phyloP scores from a whole-genome alignment of 2,113 vertebrate genomes.

The Dipodomys ordii region DNA sequence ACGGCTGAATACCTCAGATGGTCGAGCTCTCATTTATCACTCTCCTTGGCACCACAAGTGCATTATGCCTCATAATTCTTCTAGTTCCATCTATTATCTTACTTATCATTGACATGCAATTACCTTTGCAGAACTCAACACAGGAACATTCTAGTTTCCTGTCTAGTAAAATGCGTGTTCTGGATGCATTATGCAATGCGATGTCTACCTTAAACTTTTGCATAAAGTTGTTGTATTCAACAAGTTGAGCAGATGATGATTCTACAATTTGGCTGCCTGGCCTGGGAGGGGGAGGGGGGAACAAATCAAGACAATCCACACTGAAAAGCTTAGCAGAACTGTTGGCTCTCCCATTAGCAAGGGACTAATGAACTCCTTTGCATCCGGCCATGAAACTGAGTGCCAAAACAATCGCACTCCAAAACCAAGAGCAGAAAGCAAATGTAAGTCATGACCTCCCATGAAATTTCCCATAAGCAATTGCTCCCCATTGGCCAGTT shows the following conservation, averaged over 20 bases:
- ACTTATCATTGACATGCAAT: slow-evolving; percentile 58
- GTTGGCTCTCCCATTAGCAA: not conserved
- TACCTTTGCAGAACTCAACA: slow-evolving; percentile 54
- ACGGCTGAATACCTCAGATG: slow-evolving; percentile 45
- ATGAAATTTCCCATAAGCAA: not conserved
- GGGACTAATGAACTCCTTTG: not conserved
- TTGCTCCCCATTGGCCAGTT: not conserved
- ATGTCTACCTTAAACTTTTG: slow-evolving; percentile 21
- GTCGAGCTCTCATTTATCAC: slow-evolving; percentile 9
- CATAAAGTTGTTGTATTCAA: slow-evolving; percentile 12
- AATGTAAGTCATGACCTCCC: not conserved
- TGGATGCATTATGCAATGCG: not conserved
- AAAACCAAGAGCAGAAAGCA: not conserved
- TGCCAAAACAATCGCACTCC: not conserved
- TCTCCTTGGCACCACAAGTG: not conserved
- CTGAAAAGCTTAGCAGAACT: not conserved
- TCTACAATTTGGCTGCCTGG: not conserved
- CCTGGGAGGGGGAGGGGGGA: no score
- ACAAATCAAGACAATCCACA: not conserved
- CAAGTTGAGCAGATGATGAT: slow-evolving; percentile 6
- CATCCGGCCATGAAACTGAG: not conserved
- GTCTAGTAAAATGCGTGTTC: slow-evolving; percentile 24
- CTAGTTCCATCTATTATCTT: slow-evolving; percentile 46
- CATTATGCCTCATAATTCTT: slow-evolving; percentile 16
- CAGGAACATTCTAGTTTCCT: slow-evolving; percentile 37